Percentiles rank a stretch among this genome's conserved stretches.
These are phyloP conservation scores for Ciona savignyi DNA, from an alignment of 23 tunicate genomes.

Conservation along the genomic window DNA sequence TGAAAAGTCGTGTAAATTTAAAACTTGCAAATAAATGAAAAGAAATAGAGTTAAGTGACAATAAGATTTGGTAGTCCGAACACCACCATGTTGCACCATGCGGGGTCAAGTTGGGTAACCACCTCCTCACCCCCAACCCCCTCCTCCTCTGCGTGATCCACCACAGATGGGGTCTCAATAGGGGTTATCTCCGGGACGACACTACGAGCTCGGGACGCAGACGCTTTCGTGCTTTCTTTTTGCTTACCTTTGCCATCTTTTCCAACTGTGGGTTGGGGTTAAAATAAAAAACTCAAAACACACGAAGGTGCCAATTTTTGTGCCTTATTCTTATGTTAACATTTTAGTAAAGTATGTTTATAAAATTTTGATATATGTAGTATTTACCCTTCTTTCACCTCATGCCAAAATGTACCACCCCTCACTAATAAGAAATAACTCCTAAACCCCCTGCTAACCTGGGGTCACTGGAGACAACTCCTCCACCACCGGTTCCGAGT, in stretches of 20 bases:
- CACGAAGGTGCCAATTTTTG: neutral
- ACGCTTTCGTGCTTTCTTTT: neutral
- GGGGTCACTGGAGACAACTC: conserved; percentile 4
- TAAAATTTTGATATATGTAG: neutral
- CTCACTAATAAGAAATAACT: no score
- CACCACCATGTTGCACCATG: conserved; percentile 60
- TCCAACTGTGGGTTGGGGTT: neutral
- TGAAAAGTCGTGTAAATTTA: no score
- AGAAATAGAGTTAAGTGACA: conserved; percentile 23
- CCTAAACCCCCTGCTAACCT: no score
- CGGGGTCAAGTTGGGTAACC: conserved; percentile 14
- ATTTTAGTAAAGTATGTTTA: neutral
- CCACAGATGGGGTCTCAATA: conserved; percentile 11
- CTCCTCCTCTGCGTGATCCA: neutral
- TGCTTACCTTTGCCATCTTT: conserved; percentile 11
- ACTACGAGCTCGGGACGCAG: neutral
- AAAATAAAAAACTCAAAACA: neutral
- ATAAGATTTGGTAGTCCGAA: conserved; percentile 73
- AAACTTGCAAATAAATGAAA: neutral
- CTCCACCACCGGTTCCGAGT: conserved; percentile 23
- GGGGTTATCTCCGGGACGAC: neutral
- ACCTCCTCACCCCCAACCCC: neutral
- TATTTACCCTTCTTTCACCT: neutral
- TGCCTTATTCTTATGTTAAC: neutral
- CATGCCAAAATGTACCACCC: no score